Evolutionary conservation across 2,113 vertebrate genomes (phyloP), one percentile per base, ranked within the genome.

Genomic region (Ondatra zibethicus): DNA sequence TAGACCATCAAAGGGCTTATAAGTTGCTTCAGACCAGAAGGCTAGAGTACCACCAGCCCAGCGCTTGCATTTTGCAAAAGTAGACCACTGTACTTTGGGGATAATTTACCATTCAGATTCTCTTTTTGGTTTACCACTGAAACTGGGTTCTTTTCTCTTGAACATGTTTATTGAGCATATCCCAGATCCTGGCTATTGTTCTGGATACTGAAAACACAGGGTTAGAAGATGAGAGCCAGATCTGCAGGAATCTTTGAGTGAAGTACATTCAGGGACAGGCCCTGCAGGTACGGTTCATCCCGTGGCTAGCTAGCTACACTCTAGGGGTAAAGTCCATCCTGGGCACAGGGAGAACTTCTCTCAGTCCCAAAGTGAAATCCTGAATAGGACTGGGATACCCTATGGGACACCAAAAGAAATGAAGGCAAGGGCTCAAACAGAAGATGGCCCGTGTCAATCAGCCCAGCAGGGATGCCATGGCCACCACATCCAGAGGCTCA

Each of bases 21-120:
- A 14, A 92, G 36, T 8, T 52, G 68, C 82, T 77, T 82, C n/a
- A n/a, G 55, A 86, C 36, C 50, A 31, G 72, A 96, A 96, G 72
- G 50, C 66, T 70, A 31, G 68, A 29, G n/a, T 0, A 73, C 50
- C 31, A 31, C 27, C 47, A 27, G 19, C 0, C 1, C 10, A 5
- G 3, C 13, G 45, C 16, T 52, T 68, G 11, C 5, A 7, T 73
- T 45, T 61, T n/a, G 33, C 21, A 77, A 12, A 17, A 68, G 21
- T 0, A 58, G 73, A 42, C 47, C 42, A 7, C 3, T 58, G 50
- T 2, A 42, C 25, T 14, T 94, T 36, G 61, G 5, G 29, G 29
- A 45, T 39, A 47, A 86, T 12, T n/a, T 25, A 16, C 19, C 21
- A 45, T 33, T 25, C 33, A 4, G 33, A 27, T 27, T 84, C 52